Evolutionary conservation across 2,797 vertebrate species (phyloP), one percentile per base, ranked within the genome.

Genomic region (Craterocephalus amniculus): DNA sequence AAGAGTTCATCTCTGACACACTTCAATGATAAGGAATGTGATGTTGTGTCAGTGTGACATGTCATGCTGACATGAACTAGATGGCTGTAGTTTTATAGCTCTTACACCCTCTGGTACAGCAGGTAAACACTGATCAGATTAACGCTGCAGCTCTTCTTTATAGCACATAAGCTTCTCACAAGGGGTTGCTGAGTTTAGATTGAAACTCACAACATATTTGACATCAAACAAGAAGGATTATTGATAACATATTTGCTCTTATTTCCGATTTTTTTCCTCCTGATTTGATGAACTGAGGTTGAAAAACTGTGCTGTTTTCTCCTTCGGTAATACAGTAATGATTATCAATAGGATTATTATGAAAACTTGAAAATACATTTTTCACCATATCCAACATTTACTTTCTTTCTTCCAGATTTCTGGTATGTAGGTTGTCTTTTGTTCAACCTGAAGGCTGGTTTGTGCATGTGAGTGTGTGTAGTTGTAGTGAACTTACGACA

Each of bases 91-190:
- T 49, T 68, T 69, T 36, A 52, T 59, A 35, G 26, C 18, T 40
- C 7, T 12, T 24, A 6, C 3, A 49, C 20, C 9, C 38, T 36
- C 63, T 36, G 26, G 34, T 18, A 51, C 16, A 60, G 34, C 9
- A 10, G n/a, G 10, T 4, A 29, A 26, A 45, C 3, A 52, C 22
- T 67, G 22, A 27, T 63, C 22, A 51, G 18, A 4, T 12, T 55
- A 55, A 2, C 51, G 6, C 38, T 14, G 29, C 22, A 54, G 27
- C 56, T 55, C 58, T 58, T 43, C 20, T 61, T 74, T 67, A n/a
- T 45, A 11, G 4, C 35, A 13, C 48, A 4, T 64, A 51, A 58
- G 48, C 34, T 48, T 34, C 11, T 26, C 34, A 38, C 16, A 57
- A 14, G 26, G 48, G 13, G 34, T 6, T 10, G 13, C 52, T 14